phyloP scores from a whole-genome alignment of 2,888 invertebrate species.

The Crocallis elinguaria region DNA sequence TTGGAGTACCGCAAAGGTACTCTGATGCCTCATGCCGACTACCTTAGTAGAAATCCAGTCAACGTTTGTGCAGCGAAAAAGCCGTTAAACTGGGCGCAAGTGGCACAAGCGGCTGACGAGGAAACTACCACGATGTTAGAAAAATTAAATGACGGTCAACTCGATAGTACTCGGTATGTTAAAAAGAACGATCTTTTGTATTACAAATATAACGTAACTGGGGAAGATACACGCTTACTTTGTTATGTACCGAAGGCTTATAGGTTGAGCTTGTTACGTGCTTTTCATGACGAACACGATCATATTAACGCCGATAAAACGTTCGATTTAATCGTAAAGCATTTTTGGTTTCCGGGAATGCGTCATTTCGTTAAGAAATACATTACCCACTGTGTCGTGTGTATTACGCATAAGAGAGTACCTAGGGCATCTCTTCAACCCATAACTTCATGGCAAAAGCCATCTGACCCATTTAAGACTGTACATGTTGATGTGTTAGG shows the following conservation, averaged over 20 bases:
- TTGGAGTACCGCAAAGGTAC: slow-evolving; percentile 39
- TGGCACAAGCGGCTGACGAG: slow-evolving; percentile 37
- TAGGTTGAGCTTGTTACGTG: slow-evolving; percentile 37
- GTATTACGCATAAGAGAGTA: slow-evolving; percentile 18
- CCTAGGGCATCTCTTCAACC: neutral
- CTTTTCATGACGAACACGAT: slow-evolving; percentile 42
- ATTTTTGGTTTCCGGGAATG: slow-evolving; percentile 41
- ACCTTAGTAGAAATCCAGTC: slow-evolving; percentile 38
- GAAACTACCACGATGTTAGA: slow-evolving; percentile 35
- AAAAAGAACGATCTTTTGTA: slow-evolving; percentile 31
- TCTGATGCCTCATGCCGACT: slow-evolving; percentile 35
- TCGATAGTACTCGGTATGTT: slow-evolving; percentile 32
- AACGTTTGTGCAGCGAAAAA: neutral
- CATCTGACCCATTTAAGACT: neutral
- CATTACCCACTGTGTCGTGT: neutral
- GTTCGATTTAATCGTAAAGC: slow-evolving; percentile 25
- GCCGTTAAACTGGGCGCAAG: slow-evolving; percentile 33
- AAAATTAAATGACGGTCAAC: slow-evolving; percentile 29
- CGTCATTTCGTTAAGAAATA: neutral
- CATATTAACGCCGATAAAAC: slow-evolving; percentile 34
- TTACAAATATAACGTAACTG: slow-evolving; percentile 21
- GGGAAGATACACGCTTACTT: slow-evolving; percentile 29
- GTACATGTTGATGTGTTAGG: neutral
- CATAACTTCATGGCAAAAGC: slow-evolving; percentile 13
- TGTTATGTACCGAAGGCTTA: slow-evolving; percentile 44